Conservation (phyloP, 35 echinoderm and acorn worm species). For the Anneissia japonica region DNA sequence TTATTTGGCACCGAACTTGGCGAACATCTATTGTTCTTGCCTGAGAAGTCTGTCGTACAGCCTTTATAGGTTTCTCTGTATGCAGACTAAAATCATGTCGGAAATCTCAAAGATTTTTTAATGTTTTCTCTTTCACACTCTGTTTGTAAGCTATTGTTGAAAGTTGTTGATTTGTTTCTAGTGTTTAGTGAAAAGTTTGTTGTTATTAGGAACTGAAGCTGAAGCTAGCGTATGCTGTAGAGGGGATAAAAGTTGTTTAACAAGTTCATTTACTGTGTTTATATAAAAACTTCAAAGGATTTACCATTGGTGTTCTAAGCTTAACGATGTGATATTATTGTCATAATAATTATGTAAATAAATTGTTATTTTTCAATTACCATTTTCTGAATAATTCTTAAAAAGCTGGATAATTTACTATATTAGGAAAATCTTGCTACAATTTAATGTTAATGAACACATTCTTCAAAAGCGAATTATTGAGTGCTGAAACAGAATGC, state of each 20-base stretch:
- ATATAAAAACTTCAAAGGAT: background rate
- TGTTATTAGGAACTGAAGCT: background rate
- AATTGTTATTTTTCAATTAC: no score
- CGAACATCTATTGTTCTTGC: background rate
- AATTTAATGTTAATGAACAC: no score
- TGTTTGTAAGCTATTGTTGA: background rate
- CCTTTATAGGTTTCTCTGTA: background rate
- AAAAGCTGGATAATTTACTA: no score
- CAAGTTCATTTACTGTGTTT: background rate
- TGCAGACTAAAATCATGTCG: background rate
- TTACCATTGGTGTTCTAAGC: background rate
- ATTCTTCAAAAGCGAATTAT: no score
- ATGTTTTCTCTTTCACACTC: background rate
- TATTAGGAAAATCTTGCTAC: no score
- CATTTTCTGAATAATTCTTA: no score
- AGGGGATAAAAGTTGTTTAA: background rate
- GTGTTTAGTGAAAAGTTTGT: background rate
- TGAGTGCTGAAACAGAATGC: no score
- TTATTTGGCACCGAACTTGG: background rate
- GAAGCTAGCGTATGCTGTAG: background rate
- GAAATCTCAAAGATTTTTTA: background rate
- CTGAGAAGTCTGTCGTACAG: background rate
- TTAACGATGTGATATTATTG: background rate
- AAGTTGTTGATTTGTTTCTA: background rate
- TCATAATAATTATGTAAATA: no score